Percentiles rank a stretch among this genome's conserved stretches.
Evolutionary conservation across 1,140 invertebrate genomes (phyloP).

Genomic region (Latrodectus geometricus): DNA sequence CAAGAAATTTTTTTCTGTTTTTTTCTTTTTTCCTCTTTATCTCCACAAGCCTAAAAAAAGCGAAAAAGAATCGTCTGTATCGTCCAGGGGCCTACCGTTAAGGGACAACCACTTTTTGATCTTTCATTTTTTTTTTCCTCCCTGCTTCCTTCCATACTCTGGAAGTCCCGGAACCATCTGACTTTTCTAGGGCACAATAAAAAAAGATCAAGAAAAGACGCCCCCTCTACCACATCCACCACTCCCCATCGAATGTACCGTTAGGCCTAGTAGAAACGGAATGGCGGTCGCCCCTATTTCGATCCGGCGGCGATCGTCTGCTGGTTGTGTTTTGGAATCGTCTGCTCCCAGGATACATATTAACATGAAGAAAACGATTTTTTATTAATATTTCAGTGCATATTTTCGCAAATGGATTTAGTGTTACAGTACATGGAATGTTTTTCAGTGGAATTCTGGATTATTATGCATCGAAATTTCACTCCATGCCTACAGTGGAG

Average conservation of each 20-base stretch:
- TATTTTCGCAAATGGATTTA: no score
- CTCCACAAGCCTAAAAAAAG: not conserved
- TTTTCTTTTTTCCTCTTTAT: not conserved
- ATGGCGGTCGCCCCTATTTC: not conserved
- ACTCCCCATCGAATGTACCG: not conserved
- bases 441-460: no score
- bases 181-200: not conserved
- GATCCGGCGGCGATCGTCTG: not conserved
- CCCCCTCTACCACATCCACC: not conserved
- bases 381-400: no score
- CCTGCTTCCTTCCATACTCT: not conserved
- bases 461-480: no score
- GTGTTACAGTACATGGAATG: no score
- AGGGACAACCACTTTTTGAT: not conserved
- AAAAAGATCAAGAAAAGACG: not conserved
- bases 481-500: not conserved
- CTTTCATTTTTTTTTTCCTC: not conserved
- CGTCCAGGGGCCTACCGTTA: not conserved
- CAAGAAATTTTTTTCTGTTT: no score
- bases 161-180: not conserved
- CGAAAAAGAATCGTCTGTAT: not conserved
- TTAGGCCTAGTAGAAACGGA: not conserved
- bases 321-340: not conserved
- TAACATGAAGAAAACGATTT: no score
- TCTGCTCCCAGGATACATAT: not conserved